phyloP scores from a whole-genome alignment of 2,888 invertebrate species.

The Scaptomyza cyrtandrae region DNA sequence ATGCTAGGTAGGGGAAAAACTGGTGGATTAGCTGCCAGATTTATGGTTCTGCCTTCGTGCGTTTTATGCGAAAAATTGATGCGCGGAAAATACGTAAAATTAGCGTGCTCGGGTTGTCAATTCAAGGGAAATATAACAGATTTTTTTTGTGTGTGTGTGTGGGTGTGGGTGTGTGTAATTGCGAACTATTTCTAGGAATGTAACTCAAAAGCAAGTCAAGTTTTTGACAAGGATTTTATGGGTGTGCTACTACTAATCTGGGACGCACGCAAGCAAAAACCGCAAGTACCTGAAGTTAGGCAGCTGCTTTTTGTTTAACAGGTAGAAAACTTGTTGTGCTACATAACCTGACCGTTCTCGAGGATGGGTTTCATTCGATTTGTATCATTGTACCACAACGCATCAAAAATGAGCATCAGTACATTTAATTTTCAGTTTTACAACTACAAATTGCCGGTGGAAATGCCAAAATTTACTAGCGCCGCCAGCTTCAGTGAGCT shows the following conservation, averaged over 20 bases:
- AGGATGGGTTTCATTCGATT: slow-evolving; percentile 36
- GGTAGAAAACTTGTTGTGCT: slow-evolving; percentile 24
- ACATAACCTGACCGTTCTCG: slow-evolving; percentile 16
- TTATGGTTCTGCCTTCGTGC: slow-evolving; percentile 41
- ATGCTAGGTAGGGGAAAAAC: slow-evolving; percentile 36
- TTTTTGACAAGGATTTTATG: slow-evolving; percentile 17
- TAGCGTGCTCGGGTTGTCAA: slow-evolving; percentile 61
- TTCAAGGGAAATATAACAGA: slow-evolving; percentile 41
- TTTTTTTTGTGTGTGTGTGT: slow-evolving; percentile 14
- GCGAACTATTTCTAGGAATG: slow-evolving; percentile 33
- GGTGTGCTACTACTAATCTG: slow-evolving; percentile 19
- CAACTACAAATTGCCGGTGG: slow-evolving; percentile 60
- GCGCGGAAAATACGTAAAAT: slow-evolving; percentile 70
- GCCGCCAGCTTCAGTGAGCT: slow-evolving; percentile 58
- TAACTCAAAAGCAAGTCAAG: slow-evolving; percentile 48
- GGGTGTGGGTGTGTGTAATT: too few relatives aligned
- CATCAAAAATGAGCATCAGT: slow-evolving; percentile 66
- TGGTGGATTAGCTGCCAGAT: slow-evolving; percentile 31
- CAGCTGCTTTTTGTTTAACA: slow-evolving; percentile 8
- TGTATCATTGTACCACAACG: background rate
- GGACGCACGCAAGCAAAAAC: slow-evolving; percentile 14
- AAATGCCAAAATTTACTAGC: slow-evolving; percentile 32
- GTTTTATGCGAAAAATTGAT: slow-evolving; percentile 51
- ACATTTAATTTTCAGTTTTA: slow-evolving; percentile 74
- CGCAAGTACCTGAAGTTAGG: slow-evolving; percentile 34